Evolutionary conservation across 2,113 vertebrate genomes (phyloP).

Genomic region (Cephalopterus ornatus): DNA sequence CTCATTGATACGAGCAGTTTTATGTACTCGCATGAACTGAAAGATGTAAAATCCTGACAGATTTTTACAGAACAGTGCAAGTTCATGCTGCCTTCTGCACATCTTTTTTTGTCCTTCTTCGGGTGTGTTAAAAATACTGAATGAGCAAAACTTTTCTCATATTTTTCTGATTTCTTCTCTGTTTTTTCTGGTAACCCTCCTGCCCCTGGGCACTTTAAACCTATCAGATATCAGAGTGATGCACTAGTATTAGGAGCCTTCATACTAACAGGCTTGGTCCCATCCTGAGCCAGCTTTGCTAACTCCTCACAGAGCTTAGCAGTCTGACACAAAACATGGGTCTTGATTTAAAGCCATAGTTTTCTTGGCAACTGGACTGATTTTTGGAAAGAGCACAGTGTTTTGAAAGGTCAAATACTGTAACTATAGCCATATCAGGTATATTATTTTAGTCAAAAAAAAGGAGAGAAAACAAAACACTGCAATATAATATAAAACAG

Average conservation of each 20-base stretch:
- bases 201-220: background rate
- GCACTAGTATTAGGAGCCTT: background rate
- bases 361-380: background rate
- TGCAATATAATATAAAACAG: background rate
- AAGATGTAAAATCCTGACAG: background rate
- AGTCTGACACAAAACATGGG: background rate
- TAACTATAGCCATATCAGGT: background rate
- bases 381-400: background rate
- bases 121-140: background rate
- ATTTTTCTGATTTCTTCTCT: background rate
- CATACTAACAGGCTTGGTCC: background rate
- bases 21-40: background rate
- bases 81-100: background rate
- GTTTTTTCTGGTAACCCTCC: background rate
- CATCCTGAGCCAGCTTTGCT: background rate
- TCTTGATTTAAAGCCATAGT: background rate
- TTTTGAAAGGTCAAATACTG: background rate
- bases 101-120: background rate
- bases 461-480: background rate
- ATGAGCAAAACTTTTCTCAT: background rate
- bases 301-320: background rate
- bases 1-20: background rate
- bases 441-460: background rate
- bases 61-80: background rate
- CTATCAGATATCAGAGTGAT: background rate